phyloP scores from a whole-genome alignment of 2,797 vertebrate species.

The Galagoides demidoff region DNA sequence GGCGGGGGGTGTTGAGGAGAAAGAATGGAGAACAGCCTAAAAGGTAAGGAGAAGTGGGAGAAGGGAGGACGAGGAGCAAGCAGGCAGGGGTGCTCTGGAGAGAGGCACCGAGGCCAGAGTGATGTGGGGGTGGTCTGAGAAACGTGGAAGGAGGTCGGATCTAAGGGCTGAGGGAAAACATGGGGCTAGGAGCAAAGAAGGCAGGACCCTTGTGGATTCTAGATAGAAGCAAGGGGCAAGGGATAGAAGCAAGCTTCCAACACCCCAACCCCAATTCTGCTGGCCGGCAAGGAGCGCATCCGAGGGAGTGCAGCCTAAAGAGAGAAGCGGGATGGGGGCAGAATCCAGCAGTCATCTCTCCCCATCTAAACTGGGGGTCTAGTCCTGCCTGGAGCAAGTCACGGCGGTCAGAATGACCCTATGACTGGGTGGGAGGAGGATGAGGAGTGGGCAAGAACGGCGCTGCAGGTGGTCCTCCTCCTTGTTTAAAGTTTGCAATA shows the following conservation, averaged over 20 bases:
- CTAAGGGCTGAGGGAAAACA: not conserved
- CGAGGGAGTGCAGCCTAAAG: not conserved
- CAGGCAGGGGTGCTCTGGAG: not conserved
- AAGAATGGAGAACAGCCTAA: not conserved
- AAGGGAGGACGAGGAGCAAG: not conserved
- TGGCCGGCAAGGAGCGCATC: not conserved
- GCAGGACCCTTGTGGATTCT: not conserved
- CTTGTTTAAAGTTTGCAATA: conserved; percentile 72
- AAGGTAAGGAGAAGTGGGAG: not conserved
- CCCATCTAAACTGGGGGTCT: not conserved
- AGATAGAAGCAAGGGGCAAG: not conserved
- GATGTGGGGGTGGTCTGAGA: not conserved
- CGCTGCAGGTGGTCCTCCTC: conserved; percentile 70
- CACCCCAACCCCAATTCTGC: not conserved
- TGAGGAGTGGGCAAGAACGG: not conserved
- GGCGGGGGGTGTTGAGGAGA: not conserved
- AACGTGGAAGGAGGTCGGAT: not conserved
- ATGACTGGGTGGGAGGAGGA: not conserved
- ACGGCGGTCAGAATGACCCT: too few species aligned
- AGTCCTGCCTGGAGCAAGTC: not conserved
- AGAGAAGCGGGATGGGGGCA: not conserved
- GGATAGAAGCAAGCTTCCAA: not conserved
- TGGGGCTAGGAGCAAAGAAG: not conserved
- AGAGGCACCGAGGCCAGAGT: not conserved
- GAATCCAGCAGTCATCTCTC: not conserved